Conservation (phyloP, 2,797 vertebrate genomes). For the Chaunax sp. region DNA sequence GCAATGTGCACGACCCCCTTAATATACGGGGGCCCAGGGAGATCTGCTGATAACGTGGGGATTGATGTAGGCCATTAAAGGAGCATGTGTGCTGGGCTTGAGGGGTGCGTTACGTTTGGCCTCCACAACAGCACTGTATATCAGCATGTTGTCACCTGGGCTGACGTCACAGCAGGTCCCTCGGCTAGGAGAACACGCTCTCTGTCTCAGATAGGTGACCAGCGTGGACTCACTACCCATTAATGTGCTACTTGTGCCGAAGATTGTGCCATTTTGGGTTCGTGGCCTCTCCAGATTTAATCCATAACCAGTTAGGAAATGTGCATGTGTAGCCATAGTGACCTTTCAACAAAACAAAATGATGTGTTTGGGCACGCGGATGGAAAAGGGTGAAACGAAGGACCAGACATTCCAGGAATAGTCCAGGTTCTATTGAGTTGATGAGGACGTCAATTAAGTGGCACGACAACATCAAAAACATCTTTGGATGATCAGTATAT, state of each 20-base stretch:
- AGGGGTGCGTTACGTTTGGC: constrained; percentile 61
- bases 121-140: constrained; percentile 69
- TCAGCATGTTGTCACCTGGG: constrained; percentile 79
- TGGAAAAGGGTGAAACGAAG: constrained; percentile 15
- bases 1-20: constrained; percentile 27
- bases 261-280: constrained; percentile 42
- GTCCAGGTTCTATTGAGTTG: constrained; percentile 20
- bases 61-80: constrained; percentile 76
- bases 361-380: constrained; percentile 36
- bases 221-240: constrained; percentile 48
- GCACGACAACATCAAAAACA: constrained; percentile 29
- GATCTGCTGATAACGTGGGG: constrained; percentile 77
- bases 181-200: constrained; percentile 75
- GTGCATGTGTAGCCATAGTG: constrained; percentile 49
- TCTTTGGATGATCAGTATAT: constrained; percentile 10
- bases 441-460: constrained; percentile 21
- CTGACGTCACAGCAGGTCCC: constrained; percentile 77
- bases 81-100: constrained; percentile 44
- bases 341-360: constrained; percentile 54
- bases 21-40: constrained; percentile 34
- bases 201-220: constrained; percentile 53
- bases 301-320: constrained; percentile 49
- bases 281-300: constrained; percentile 47
- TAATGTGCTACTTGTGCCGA: constrained; percentile 67
- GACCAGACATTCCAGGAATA: constrained; percentile 30